phyloP scores from a whole-genome alignment of 2,888 invertebrate species.

The Lottia gigantea region DNA sequence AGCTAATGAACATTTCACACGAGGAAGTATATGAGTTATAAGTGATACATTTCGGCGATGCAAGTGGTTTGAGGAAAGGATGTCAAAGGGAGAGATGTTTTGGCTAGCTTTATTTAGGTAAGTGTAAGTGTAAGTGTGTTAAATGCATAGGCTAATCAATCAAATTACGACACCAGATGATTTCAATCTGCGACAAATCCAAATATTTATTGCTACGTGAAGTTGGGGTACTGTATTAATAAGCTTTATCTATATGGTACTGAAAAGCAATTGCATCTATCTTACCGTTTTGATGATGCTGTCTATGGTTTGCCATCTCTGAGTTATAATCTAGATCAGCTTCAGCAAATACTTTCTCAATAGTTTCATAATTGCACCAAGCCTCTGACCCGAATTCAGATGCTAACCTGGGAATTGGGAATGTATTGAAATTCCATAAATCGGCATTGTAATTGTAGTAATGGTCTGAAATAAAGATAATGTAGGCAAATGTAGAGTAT shows the following conservation, averaged over 20 bases:
- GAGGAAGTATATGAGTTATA: too few species aligned
- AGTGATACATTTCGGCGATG: too few species aligned
- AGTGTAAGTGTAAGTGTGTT: too few species aligned
- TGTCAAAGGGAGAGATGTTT: conserved; percentile 18
- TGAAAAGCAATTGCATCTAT: too few species aligned
- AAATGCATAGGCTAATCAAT: too few species aligned
- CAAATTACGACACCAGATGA: too few species aligned
- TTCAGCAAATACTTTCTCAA: conserved; percentile 69
- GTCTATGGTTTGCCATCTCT: conserved; percentile 80
- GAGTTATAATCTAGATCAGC: conserved; percentile 70
- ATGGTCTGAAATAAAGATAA: conserved; percentile 72
- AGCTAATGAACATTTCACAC: too few species aligned
- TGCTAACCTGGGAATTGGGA: conserved; percentile 85
- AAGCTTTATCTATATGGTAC: too few species aligned
- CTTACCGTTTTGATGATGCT: conserved; percentile 86
- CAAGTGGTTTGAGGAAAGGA: neutral
- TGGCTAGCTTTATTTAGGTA: too few species aligned
- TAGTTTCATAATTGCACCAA: conserved; percentile 79
- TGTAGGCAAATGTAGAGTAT: neutral
- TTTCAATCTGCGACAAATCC: too few species aligned
- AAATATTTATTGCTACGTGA: too few species aligned
- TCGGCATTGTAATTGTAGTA: conserved; percentile 87
- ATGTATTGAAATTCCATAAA: conserved; percentile 83
- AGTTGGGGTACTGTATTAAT: too few species aligned
- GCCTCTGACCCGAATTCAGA: conserved; percentile 98